Evolutionary conservation across 2,113 vertebrate genomes (phyloP).

Genomic region (Trogon melanurus): DNA sequence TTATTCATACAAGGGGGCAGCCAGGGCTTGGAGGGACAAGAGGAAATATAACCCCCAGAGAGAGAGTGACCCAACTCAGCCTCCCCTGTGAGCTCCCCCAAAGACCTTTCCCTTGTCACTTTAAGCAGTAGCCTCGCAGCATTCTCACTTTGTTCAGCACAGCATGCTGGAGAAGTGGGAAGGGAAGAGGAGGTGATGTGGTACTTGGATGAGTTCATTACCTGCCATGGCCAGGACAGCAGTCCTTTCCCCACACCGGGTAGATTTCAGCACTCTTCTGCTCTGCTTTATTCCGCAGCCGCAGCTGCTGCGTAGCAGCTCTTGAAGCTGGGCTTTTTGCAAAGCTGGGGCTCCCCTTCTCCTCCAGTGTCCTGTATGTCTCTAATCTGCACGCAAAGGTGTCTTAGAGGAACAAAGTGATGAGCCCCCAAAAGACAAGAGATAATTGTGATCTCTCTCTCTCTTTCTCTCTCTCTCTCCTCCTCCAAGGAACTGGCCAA

Average conservation of each 20-base stretch:
- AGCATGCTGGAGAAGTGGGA: not conserved
- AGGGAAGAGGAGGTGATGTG: not conserved
- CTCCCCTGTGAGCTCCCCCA: not conserved
- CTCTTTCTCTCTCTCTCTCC: not conserved
- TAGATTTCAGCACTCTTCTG: not conserved
- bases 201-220: not conserved
- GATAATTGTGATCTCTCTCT: not conserved
- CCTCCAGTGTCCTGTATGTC: not conserved
- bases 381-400: not conserved
- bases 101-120: not conserved
- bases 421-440: not conserved
- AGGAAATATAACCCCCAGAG: not conserved
- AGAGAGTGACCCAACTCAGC: not conserved
- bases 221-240: not conserved
- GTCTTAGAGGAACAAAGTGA: not conserved
- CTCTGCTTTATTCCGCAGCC: accelerated
- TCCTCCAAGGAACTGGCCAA: slow-evolving; percentile 86
- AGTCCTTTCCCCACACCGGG: not conserved
- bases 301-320: not conserved
- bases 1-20: not conserved
- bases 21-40: not conserved
- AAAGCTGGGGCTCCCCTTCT: not conserved
- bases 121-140: not conserved
- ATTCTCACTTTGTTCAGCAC: accelerated
- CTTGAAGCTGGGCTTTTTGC: not conserved